phyloP scores from a whole-genome alignment of 53 echinoderm and acorn worm genomes.

The Henricia sp. region DNA sequence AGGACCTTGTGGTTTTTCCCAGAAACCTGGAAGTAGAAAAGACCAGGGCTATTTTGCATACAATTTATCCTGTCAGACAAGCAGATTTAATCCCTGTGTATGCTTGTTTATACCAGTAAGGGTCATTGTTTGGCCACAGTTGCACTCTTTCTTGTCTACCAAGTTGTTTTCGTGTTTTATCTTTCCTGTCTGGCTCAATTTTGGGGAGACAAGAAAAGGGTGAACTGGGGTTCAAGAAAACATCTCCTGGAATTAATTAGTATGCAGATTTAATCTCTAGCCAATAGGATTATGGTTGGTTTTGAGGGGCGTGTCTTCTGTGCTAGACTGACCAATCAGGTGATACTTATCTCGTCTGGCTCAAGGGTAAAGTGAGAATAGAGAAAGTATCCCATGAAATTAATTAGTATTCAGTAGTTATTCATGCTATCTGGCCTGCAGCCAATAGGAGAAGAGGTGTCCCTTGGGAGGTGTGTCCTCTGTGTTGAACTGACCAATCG shows the following conservation, averaged over 20 bases:
- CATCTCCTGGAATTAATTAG: constrained; percentile 52
- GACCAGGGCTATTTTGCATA: constrained; percentile 51
- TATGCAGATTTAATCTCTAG: constrained; percentile 33
- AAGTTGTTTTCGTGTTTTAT: constrained; percentile 7
- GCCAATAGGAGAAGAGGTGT: no score
- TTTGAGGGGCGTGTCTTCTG: neutral
- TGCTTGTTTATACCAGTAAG: constrained; percentile 5
- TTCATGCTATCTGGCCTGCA: no score
- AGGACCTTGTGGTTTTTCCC: constrained; percentile 53
- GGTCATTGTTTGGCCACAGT: neutral
- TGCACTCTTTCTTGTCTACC: constrained; percentile 4
- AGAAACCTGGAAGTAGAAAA: constrained; percentile 26
- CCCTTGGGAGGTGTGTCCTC: no score
- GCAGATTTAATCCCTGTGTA: constrained; percentile 33
- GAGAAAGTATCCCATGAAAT: no score
- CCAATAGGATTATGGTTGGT: constrained; percentile 4
- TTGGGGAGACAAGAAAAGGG: neutral
- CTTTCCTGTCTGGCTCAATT: constrained; percentile 10
- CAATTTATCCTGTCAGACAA: constrained; percentile 52
- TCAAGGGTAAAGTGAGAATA: no score
- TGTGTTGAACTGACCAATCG: no score
- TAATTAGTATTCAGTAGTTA: no score
- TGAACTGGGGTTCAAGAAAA: constrained; percentile 28
- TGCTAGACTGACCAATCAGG: constrained; percentile 32
- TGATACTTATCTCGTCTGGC: neutral